Base-by-base conservation (phyloP, 2,797 vertebrate species). In the Phrynocephalus forsythii region DNA sequence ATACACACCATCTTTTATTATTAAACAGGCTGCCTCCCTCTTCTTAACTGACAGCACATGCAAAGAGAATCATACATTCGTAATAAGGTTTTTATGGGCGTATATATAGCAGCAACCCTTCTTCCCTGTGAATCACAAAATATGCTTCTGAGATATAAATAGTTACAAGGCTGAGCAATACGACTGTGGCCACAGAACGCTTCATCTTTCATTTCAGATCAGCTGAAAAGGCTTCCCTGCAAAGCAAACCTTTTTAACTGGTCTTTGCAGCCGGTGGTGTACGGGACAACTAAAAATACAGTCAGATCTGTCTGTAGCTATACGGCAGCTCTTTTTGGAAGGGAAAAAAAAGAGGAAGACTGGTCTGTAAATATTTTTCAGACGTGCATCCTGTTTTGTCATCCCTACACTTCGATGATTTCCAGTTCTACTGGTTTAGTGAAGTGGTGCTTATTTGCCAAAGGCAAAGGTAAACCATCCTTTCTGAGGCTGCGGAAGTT, bases 51-150 rank as follows among this genome's bases (percentile, higher is more conserved):
- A 78, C 77, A 90, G 76, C 77, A 38, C 82, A 82, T n/a, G 52
- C 87, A 91, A 92, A 91, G 86, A 82, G 44, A 80, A 84, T 92
- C 86, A 91, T 88, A 90, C 94, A 93, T 93, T 82, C 84, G 83
- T 94, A 94, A 91, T 90, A 91, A 92, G 38, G 30, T 67, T 20
- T 67, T 52, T 30, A 5, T 24, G 28, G 48, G 10, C n/a, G 4
- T 52, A 26, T 50, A n/a, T 52, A 15, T 52, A 16, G 60, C 11
- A 85, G 63, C 44, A 71, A 30, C 60, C 38, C 60, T 80, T 81
- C 48, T 73, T 78, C 28, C 48, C 33, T 24, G 71, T 1, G 69
- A 85, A 68, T 60, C 83, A 16, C 75, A 38, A 79, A 0, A 0
- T 72, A 88, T 85, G 6, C 20, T 84, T 91, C 75, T 85, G 81